Evolutionary conservation across 2,888 invertebrate genomes (phyloP).

Genomic region (Agrotis puta): DNA sequence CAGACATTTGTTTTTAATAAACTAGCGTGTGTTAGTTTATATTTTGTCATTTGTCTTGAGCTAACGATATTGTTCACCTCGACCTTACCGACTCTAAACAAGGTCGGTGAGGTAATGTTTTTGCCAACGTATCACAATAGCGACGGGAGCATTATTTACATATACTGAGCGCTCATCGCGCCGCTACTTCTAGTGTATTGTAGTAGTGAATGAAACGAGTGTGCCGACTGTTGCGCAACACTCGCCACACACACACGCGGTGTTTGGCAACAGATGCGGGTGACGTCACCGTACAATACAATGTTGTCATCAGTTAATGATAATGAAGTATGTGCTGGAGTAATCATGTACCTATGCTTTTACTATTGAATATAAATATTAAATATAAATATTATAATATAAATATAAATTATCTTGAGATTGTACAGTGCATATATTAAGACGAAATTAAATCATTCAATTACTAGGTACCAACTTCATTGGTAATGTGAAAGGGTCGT

Average conservation of each 20-base stretch:
- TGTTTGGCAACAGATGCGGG: constrained; percentile 24
- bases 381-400: no score
- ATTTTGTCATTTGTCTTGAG: constrained; percentile 1
- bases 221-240: constrained; percentile 49
- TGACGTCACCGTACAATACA: constrained; percentile 47
- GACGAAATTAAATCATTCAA: neutral
- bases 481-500: neutral
- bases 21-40: neutral
- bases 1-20: constrained; percentile 13
- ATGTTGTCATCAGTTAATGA: constrained; percentile 31
- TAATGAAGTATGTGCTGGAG: constrained; percentile 23
- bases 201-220: constrained; percentile 45
- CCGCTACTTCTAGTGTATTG: constrained; percentile 31
- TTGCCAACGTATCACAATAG: constrained; percentile 43
- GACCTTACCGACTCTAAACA: constrained; percentile 48
- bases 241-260: constrained; percentile 8
- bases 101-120: constrained; percentile 42
- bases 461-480: neutral
- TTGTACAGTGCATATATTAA: neutral
- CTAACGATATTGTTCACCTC: constrained; percentile 27
- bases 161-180: constrained; percentile 25
- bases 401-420: neutral
- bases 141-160: constrained; percentile 60
- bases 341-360: constrained; percentile 2
- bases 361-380: neutral